These are phyloP conservation scores for Rhinella marina DNA, from an alignment of 2,797 vertebrate species.

Conservation along the genomic window DNA sequence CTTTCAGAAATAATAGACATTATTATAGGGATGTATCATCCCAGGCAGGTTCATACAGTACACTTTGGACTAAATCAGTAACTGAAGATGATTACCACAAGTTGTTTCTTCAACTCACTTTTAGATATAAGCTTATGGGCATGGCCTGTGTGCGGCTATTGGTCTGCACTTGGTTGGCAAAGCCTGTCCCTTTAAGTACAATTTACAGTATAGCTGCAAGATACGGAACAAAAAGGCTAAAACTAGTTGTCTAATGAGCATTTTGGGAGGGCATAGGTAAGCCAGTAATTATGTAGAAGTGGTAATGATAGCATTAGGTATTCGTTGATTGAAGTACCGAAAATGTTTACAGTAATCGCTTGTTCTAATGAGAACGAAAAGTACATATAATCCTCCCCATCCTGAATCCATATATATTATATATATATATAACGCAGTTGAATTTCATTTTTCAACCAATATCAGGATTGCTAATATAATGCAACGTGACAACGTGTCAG, in stretches of 20 bases:
- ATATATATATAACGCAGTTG: conserved; percentile 16
- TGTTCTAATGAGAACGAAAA: not conserved
- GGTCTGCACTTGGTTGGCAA: not conserved
- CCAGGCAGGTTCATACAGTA: too few relatives aligned
- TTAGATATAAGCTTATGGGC: too few relatives aligned
- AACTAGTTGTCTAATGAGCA: not conserved
- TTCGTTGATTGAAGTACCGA: not conserved
- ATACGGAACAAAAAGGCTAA: not conserved
- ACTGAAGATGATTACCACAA: too few relatives aligned
- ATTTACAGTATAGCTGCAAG: not conserved
- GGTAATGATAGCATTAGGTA: not conserved
- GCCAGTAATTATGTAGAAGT: not conserved
- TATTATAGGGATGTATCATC: too few relatives aligned
- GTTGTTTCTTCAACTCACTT: too few relatives aligned
- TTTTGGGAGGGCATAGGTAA: not conserved
- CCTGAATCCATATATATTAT: conserved; percentile 2
- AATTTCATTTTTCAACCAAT: conserved; percentile 41
- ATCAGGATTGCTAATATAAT: conserved; percentile 56
- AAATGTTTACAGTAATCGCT: not conserved
- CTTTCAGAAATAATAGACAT: too few relatives aligned
- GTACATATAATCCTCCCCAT: not conserved
- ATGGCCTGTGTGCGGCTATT: not conserved
- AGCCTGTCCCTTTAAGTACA: not conserved
- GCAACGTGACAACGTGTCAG: conserved; percentile 61
- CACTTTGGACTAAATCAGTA: too few relatives aligned